A percentile compares a stretch with the other conserved stretches of the same genome.
Evolutionary conservation across 92 coral and sea anemone species (phyloP).

Genomic region (Zoanthus solanderi): DNA sequence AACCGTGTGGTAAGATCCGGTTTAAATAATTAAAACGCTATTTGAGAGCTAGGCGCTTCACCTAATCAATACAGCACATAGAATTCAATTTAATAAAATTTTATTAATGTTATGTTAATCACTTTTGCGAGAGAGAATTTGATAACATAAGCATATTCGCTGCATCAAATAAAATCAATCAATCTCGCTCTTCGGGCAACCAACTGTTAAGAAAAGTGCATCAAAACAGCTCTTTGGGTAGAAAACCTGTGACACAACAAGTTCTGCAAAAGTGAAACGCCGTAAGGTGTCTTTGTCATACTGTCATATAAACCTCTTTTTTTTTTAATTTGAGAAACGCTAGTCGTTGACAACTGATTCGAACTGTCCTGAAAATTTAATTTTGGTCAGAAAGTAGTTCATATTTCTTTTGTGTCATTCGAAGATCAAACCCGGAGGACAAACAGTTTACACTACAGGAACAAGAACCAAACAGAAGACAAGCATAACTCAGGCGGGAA

Average conservation of each 20-base stretch:
- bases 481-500: neutral
- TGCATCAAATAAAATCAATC: constrained; percentile 7
- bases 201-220: constrained; percentile 24
- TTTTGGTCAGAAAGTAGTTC: neutral
- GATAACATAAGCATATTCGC: constrained; percentile 60
- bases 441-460: neutral
- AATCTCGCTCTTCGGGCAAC: constrained; percentile 22
- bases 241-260: constrained; percentile 24
- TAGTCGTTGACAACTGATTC: neutral
- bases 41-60: constrained; percentile 86
- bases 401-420: constrained; percentile 31
- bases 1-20: constrained; percentile 92
- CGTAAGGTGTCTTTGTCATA: constrained; percentile 8
- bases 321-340: neutral
- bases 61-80: constrained; percentile 87
- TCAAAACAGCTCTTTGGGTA: constrained; percentile 4
- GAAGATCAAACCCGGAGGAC: constrained; percentile 9
- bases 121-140: constrained; percentile 67
- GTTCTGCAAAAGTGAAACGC: neutral
- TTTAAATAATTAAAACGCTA: constrained; percentile 93
- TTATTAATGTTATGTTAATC: constrained; percentile 96
- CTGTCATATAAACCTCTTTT: neutral
- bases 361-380: neutral
- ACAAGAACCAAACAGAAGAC: neutral
- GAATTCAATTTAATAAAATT: constrained; percentile 94